phyloP scores from a whole-genome alignment of 2,888 invertebrate species.

The Drosophila lacicola region DNA sequence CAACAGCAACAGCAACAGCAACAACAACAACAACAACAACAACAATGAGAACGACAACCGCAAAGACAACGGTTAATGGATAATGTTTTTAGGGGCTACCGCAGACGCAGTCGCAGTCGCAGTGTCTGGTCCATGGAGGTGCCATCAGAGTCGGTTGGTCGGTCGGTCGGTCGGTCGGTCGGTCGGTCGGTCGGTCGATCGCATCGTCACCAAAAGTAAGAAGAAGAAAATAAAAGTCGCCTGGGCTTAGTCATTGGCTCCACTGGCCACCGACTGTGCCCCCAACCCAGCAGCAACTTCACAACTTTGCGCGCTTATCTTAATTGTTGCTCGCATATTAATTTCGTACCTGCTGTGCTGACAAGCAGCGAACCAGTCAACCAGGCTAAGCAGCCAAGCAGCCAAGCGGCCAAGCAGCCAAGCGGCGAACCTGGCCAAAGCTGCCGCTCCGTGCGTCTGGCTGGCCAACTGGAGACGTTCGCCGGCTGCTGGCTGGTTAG shows the following conservation, averaged over 20 bases:
- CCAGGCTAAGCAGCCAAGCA: constrained; percentile 1
- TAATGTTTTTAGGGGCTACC: constrained; percentile 63
- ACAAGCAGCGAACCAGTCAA: constrained; percentile 60
- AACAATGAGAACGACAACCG: constrained; percentile 14
- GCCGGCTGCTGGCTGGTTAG: constrained; percentile 22
- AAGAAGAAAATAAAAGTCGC: constrained; percentile 16
- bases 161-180: not conserved
- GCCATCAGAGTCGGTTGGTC: constrained; percentile 13
- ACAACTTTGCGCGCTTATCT: constrained; percentile 81
- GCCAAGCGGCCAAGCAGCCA: not conserved
- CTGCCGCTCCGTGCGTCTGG: constrained; percentile 32
- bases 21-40: constrained; percentile 8
- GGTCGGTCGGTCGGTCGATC: constrained; percentile 2
- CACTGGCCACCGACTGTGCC: constrained; percentile 74
- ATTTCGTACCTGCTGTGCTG: constrained; percentile 82
- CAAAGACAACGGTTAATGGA: constrained; percentile 58
- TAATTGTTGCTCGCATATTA: constrained; percentile 84
- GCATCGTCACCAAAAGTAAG: constrained; percentile 24
- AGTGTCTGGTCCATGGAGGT: constrained; percentile 37
- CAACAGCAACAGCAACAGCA: constrained; percentile 12
- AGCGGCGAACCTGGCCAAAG: constrained; percentile 23
- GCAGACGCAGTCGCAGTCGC: constrained; percentile 34
- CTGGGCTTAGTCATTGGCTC: constrained; percentile 61
- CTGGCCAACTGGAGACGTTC: constrained; percentile 28
- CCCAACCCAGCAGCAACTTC: constrained; percentile 67